phyloP scores from a whole-genome alignment of 53 echinoderm and acorn worm species.

The Actinopyga echinites region DNA sequence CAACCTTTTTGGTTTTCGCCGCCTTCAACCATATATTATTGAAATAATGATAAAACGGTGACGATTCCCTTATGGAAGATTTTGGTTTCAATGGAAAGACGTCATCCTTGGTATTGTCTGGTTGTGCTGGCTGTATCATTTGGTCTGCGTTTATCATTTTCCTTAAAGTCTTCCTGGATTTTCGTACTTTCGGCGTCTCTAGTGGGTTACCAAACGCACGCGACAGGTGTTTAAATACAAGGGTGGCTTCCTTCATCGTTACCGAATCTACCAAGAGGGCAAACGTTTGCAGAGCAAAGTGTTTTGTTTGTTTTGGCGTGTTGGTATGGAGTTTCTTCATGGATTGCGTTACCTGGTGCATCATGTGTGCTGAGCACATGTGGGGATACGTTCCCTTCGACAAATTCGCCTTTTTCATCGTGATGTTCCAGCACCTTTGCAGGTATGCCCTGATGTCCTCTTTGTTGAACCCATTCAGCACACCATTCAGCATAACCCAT shows the following conservation, averaged over 20 bases:
- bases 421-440: neutral
- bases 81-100: neutral
- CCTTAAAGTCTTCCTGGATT: neutral
- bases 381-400: neutral
- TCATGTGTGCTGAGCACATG: conserved; percentile 26
- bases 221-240: neutral
- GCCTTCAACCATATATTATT: neutral
- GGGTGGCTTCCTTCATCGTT: too few relatives aligned
- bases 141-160: too few relatives aligned
- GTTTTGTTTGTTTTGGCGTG: too few relatives aligned
- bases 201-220: neutral
- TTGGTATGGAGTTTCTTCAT: neutral
- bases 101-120: neutral
- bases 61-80: neutral
- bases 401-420: too few relatives aligned
- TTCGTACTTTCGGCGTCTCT: neutral
- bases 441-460: neutral
- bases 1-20: neutral
- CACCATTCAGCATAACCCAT: neutral
- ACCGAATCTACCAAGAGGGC: too few relatives aligned
- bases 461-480: neutral
- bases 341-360: neutral
- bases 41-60: conserved; percentile 16
- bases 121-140: too few relatives aligned
- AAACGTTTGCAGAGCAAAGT: too few relatives aligned